Evolutionary conservation across 1,140 invertebrate genomes (phyloP), one percentile per base, ranked within the genome.

Genomic region (Bombus balteatus): DNA sequence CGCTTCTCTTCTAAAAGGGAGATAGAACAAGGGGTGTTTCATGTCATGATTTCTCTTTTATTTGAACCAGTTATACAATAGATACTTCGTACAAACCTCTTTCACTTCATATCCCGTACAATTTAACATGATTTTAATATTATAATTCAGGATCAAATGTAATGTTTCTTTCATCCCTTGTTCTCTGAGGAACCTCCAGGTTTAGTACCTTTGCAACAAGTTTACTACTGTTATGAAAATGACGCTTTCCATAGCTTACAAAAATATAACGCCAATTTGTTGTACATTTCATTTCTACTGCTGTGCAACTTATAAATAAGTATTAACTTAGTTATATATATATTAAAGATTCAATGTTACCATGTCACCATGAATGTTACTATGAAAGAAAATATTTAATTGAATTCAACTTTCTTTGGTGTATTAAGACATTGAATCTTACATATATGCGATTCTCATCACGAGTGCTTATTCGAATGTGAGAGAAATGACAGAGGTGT

Each of bases 231-330:
- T 22, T 39, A 47, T 43, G 15, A 22, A 12, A 57, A 71, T 39
- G n/a, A 43, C 39, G 18, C 34, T 43, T 10, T 3, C 47, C 22
- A 32, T 47, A 71, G 32, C 57, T 80, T 85, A 85, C 39, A 85
- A 85, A 85, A 85, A 85, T 85, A 85, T 85, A 85, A 79, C n/a
- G n/a, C 59, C 57, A 62, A 82, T 86, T 43, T 68, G 12, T 82
- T 70, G 9, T 32, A 81, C 22, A n/a, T n/a, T 43, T 72, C 37
- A 74, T 68, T 57, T 53, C 34, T 81, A 34, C 5, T 47, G 59
- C 76, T 39, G 41, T 41, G n/a, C 59, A 83, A 41, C 12, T 53
- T 83, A 1, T 53, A 47, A 65, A 13, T 75, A 47, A 1, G 34
- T 43, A 47, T 22, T 73, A 15, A 39, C 15, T 81, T 34, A 13